Conservation (phyloP, 2,113 vertebrate species). For the Lepidothrix coronata region DNA sequence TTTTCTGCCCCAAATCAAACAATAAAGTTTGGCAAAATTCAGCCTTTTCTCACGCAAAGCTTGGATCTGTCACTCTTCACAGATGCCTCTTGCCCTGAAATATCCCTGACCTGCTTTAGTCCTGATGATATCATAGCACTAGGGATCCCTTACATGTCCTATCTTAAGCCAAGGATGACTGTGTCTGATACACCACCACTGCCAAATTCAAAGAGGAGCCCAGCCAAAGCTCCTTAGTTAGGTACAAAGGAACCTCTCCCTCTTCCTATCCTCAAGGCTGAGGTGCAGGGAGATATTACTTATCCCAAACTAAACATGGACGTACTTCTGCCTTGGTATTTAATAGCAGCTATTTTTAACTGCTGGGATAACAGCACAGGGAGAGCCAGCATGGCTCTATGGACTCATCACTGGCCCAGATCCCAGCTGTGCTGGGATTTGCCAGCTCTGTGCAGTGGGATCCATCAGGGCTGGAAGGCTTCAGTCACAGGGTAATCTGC, state of each 20-base stretch:
- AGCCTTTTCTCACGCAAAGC: not conserved
- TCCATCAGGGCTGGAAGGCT: not conserved
- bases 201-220: not conserved
- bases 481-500: accelerated
- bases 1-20: not conserved
- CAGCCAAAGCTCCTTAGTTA: conserved; percentile 5
- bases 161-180: conserved; percentile 41
- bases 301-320: conserved; percentile 11
- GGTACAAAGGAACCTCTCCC: conserved; percentile 4
- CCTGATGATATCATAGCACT: not conserved
- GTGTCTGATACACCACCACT: not conserved
- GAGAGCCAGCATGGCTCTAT: not conserved
- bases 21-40: not conserved
- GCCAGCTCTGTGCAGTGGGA: not conserved
- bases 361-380: not conserved
- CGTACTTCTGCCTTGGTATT: not conserved
- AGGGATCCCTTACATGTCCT: conserved; percentile 25
- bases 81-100: conserved; percentile 18
- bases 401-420: not conserved
- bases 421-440: not conserved
- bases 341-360: conserved; percentile 23
- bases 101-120: conserved; percentile 46
- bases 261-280: not conserved
- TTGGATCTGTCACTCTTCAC: not conserved
- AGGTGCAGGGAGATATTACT: not conserved